Evolutionary conservation across 53 echinoderm and acorn worm genomes (phyloP).

Genomic region (Patiria pectinifera): DNA sequence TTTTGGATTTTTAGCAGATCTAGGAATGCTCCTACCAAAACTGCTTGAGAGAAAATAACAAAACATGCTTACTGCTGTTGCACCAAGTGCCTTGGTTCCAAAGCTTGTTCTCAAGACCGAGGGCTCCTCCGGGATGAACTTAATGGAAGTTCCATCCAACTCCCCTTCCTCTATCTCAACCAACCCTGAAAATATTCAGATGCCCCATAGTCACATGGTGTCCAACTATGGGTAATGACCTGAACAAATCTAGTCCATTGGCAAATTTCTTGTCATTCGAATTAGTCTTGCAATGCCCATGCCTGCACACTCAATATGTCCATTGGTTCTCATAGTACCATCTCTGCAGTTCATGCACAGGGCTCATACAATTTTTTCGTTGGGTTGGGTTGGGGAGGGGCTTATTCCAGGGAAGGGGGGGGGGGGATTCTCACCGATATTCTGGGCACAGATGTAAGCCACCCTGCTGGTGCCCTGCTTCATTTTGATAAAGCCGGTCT

Average conservation of each 20-base stretch:
- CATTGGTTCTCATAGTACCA: too few relatives aligned
- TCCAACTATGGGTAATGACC: too few relatives aligned
- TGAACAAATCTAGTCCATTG: too few relatives aligned
- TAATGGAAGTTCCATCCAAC: slow-evolving; percentile 54
- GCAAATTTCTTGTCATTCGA: too few relatives aligned
- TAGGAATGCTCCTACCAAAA: too few relatives aligned
- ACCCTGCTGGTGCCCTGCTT: slow-evolving; percentile 76
- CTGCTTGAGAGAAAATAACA: too few relatives aligned
- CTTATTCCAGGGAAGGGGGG: background rate
- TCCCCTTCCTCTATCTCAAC: slow-evolving; percentile 82
- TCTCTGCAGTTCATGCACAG: too few relatives aligned
- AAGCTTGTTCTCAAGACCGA: slow-evolving; percentile 65
- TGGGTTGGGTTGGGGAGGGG: background rate
- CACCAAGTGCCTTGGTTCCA: slow-evolving; percentile 47
- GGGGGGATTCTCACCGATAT: slow-evolving; percentile 67
- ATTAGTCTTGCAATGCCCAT: too few relatives aligned
- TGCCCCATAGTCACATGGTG: too few relatives aligned
- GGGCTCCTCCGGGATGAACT: slow-evolving; percentile 42
- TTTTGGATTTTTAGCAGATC: too few relatives aligned
- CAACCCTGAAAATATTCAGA: slow-evolving; percentile 57
- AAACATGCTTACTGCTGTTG: slow-evolving; percentile 63
- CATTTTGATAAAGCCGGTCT: slow-evolving; percentile 76
- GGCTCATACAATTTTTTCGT: background rate
- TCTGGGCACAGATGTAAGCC: slow-evolving; percentile 78
- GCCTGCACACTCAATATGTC: too few relatives aligned